Evolutionary conservation across 2,888 invertebrate species (phyloP), one percentile per base, ranked within the genome.

Genomic region (Oconnorella tubifera): DNA sequence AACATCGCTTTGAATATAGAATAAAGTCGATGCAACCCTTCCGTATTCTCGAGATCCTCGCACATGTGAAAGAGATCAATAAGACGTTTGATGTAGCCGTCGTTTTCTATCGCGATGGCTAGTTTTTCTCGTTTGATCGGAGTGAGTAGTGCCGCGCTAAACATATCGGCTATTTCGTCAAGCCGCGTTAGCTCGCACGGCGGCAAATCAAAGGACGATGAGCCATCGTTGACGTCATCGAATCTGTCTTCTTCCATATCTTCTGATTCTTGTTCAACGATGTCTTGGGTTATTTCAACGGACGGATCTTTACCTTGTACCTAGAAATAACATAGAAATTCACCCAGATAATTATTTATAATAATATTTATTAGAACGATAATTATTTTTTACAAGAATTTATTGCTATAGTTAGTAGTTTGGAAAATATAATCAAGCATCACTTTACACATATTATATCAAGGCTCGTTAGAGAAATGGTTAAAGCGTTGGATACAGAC

Each of bases 231-330:
- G 89, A 33, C 50, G 78, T 97, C 96, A 84, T 97, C 96, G 82
- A 92, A 95, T 58, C 94, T 86, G 79, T 97, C 96, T 85, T 67
- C 67, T 3, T 68, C 68, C 58, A 65, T 60, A 14, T 68, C 69
- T 25, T 59, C 64, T 4, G 51, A 56, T n/a, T 81, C 81, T 4
- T 78, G 79, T 64, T 81, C 82, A 65, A 79, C 78, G 33, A 77
- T 75, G 64, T 82, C 75, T 83, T 97, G 97, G 59, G 97, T 97
- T 70, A 97, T 93, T 83, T 97, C 95, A 67, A 97, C 95, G 31
- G 95, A 94, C 1, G 98, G 98, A 85, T 99, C 98, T 83, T 96
- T 96, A 48, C 98, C 98, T 87, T 99, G 99, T 49, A 99, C 93
- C 89, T 91, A 81, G 2, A 64, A 59, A 14, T 25, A 27, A 40